phyloP scores from a whole-genome alignment of 2,888 invertebrate species.

The Andrena chrysosceles region DNA sequence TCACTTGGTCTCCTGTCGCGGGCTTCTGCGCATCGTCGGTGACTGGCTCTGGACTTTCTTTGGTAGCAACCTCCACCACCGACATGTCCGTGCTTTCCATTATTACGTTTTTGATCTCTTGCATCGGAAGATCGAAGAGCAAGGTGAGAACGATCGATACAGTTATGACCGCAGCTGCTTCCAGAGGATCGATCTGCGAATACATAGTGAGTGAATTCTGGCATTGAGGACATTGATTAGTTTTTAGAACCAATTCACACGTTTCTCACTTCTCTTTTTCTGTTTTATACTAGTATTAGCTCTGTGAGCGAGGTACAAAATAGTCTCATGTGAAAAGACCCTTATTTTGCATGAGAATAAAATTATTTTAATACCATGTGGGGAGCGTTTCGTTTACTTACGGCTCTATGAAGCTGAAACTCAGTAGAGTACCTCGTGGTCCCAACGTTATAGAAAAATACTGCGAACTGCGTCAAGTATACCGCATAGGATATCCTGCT shows the following conservation, averaged over 20 bases:
- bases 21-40: slow-evolving; percentile 33
- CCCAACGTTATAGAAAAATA: slow-evolving; percentile 89
- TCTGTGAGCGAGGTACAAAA: no score
- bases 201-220: slow-evolving; percentile 14
- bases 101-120: slow-evolving; percentile 85
- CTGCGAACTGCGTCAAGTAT: slow-evolving; percentile 89
- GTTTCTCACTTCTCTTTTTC: background rate
- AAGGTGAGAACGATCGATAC: slow-evolving; percentile 87
- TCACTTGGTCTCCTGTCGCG: slow-evolving; percentile 41
- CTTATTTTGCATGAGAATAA: background rate
- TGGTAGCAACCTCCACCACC: slow-evolving; percentile 21
- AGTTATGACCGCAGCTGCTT: slow-evolving; percentile 86
- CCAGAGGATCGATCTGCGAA: slow-evolving; percentile 87
- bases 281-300: background rate
- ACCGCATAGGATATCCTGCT: slow-evolving; percentile 89
- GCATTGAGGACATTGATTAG: background rate
- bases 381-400: slow-evolving; percentile 81
- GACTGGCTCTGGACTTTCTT: slow-evolving; percentile 8
- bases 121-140: slow-evolving; percentile 89
- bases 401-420: slow-evolving; percentile 87
- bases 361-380: background rate
- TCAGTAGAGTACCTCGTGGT: slow-evolving; percentile 87
- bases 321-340: background rate
- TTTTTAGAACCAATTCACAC: no score
- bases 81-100: slow-evolving; percentile 80